Conservation (phyloP, 1,140 invertebrate genomes). For the Dufourea novaeangliae region DNA sequence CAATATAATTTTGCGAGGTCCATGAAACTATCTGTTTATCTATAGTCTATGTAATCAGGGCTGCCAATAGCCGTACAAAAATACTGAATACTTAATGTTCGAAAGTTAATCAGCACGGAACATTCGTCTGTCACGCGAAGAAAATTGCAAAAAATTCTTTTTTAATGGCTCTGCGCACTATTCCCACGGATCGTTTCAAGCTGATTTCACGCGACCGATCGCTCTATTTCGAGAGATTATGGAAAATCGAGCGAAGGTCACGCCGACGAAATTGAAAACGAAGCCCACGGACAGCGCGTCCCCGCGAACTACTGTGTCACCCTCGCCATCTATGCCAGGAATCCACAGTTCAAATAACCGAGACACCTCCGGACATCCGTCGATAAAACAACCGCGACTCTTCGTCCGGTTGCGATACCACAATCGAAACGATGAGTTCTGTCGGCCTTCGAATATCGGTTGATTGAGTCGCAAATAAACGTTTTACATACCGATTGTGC, state of each 20-base stretch:
- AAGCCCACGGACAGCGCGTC: not conserved
- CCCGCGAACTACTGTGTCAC: not conserved
- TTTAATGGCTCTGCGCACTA: not conserved
- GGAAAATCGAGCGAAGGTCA: constrained; percentile 40
- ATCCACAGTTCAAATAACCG: not conserved
- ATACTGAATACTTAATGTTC: too few species aligned
- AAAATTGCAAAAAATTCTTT: not conserved
- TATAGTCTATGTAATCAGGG: too few species aligned
- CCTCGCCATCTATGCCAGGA: constrained; percentile 27
- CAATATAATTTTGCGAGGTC: constrained; percentile 4
- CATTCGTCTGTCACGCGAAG: too few species aligned
- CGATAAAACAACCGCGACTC: constrained; percentile 10
- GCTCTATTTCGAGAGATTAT: constrained; percentile 60
- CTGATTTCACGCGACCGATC: constrained; percentile 8
- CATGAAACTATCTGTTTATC: too few species aligned
- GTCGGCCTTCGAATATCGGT: not conserved
- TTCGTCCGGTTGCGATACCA: too few species aligned
- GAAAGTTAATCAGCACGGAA: too few species aligned
- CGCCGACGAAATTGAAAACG: constrained; percentile 17
- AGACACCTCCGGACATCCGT: not conserved
- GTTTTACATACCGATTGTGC: constrained; percentile 82
- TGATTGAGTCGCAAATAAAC: not conserved
- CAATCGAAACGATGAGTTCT: not conserved
- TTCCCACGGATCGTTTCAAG: constrained; percentile 3
- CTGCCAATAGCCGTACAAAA: too few species aligned